Conservation (phyloP, 2,113 vertebrate species). For the Ictidomys tridecemlineatus region DNA sequence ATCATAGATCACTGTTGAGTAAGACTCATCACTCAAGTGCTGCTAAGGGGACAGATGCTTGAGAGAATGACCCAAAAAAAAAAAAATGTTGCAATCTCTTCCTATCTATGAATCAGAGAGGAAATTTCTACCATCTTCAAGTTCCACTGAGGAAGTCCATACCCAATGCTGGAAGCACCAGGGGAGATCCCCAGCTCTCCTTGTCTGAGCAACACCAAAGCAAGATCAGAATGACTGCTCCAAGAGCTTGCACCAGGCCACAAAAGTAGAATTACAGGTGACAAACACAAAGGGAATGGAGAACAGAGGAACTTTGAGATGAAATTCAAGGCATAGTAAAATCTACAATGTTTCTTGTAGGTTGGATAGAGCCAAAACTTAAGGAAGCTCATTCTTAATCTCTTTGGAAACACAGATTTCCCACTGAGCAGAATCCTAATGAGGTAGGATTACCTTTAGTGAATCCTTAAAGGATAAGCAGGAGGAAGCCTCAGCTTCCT, state of each 20-base stretch:
- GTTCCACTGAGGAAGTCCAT: background rate
- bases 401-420: constrained; percentile 29
- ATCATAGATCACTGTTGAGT: background rate
- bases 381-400: background rate
- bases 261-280: background rate
- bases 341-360: background rate
- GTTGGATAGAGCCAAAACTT: background rate
- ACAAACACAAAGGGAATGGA: background rate
- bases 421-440: constrained; percentile 17
- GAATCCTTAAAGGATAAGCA: background rate
- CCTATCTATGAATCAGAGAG: constrained; percentile 28
- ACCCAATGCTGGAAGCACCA: background rate
- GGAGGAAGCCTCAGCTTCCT: background rate
- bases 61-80: background rate
- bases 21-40: background rate
- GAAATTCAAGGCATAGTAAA: background rate
- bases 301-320: background rate
- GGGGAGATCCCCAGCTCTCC: background rate
- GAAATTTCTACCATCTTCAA: background rate
- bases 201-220: background rate
- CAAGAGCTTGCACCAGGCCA: background rate
- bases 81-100: constrained; percentile 27
- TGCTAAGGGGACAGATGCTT: background rate
- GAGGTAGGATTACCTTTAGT: background rate
- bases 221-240: background rate